A percentile compares a stretch with the other conserved stretches of the same genome.
Evolutionary conservation across 2,113 vertebrate genomes (phyloP).

Genomic region (Corapipo altera): DNA sequence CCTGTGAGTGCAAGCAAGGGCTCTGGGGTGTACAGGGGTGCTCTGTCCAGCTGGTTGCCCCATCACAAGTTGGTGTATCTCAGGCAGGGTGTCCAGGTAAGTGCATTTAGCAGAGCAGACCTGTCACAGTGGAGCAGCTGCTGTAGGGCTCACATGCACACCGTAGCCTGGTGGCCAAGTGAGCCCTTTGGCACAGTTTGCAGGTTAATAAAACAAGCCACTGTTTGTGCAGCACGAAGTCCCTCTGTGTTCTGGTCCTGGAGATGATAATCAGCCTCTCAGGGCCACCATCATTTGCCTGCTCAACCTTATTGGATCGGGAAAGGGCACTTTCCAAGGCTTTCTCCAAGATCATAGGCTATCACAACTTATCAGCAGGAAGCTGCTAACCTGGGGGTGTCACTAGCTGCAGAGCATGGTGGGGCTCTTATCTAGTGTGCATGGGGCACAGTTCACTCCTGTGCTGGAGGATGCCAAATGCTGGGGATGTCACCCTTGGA

Average conservation of each 20-base stretch:
- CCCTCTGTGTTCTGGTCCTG: constrained; percentile 24
- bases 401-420: neutral
- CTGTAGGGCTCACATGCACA: neutral
- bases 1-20: neutral
- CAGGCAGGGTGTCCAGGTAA: neutral
- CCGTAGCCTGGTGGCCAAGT: neutral
- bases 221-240: neutral
- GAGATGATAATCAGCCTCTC: neutral
- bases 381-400: neutral
- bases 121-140: neutral
- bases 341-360: neutral
- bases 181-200: constrained; percentile 35
- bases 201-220: neutral
- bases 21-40: neutral
- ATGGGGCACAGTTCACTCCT: neutral
- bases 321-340: neutral
- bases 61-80: neutral
- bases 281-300: constrained; percentile 17
- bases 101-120: neutral
- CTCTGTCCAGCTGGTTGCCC: neutral
- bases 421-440: neutral
- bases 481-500: neutral
- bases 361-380: neutral
- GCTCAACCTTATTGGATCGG: neutral
- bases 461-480: neutral